Evolutionary conservation across 2,888 invertebrate genomes (phyloP).

Genomic region (Megamerina dolium): DNA sequence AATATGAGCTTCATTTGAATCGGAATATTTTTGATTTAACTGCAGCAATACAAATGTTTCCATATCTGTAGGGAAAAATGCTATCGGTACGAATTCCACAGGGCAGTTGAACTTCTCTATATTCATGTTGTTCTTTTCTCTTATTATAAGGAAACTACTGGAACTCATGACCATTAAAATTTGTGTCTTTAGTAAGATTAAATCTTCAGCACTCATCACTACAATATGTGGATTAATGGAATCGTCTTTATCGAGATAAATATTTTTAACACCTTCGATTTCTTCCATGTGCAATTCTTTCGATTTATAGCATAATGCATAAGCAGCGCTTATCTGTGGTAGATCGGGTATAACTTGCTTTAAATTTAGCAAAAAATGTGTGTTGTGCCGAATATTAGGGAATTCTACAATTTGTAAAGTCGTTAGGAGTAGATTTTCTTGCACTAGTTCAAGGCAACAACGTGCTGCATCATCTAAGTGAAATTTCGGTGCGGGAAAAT

Average conservation of each 20-base stretch:
- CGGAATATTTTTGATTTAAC: conserved; percentile 29
- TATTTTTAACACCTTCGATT: conserved; percentile 47
- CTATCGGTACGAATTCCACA: conserved; percentile 31
- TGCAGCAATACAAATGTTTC: conserved; percentile 41
- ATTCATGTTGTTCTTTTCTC: conserved; percentile 52
- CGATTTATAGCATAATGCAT: no score
- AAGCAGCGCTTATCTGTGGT: conserved; percentile 64
- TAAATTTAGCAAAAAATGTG: conserved; percentile 55
- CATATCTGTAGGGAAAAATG: conserved; percentile 32
- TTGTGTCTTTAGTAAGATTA: conserved; percentile 49
- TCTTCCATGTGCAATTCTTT: conserved; percentile 43
- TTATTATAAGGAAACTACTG: conserved; percentile 57
- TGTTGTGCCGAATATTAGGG: conserved; percentile 51
- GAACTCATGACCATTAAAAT: conserved; percentile 53
- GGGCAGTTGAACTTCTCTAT: conserved; percentile 38
- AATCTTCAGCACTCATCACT: conserved; percentile 37
- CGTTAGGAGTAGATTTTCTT: conserved; percentile 63
- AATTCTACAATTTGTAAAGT: conserved; percentile 60
- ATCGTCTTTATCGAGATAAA: conserved; percentile 60
- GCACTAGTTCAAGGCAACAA: conserved; percentile 60
- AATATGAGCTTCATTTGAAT: conserved; percentile 23
- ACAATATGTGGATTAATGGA: conserved; percentile 38
- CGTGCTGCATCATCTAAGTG: conserved; percentile 53
- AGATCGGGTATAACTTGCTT: conserved; percentile 59
- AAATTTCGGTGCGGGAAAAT: conserved; percentile 44